Base-by-base conservation (phyloP, 2,888 invertebrate genomes). In the Encarsia formosa region DNA sequence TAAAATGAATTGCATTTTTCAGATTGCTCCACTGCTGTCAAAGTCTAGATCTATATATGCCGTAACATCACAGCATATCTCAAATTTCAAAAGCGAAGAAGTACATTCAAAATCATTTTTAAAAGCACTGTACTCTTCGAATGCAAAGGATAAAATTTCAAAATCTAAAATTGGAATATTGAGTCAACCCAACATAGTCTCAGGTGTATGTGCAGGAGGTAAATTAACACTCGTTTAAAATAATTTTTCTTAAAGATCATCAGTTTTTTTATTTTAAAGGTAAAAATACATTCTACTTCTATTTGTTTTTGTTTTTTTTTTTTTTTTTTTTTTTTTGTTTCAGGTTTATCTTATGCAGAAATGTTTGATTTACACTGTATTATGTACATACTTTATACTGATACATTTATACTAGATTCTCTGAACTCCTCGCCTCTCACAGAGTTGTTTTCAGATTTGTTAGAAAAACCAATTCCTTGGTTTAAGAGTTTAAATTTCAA, bases 131-230 rank as follows among this genome's bases (percentile, higher is more conserved):
- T 53, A 49, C 26, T 68, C 67, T 11, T 59, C 56, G 55, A 62
- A 56, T 46, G 65, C 55, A 13, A 59, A 49, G 26, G 19, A 55
- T n/a, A 55, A 52, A 23, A 60, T 60, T 47, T 52, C 49, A 4
- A 56, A n/a, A n/a, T n/a, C n/a, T n/a, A n/a, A 59, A 40, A 61
- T 59, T 24, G 49, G 64, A 23, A 9, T 41, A 16, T 59, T 73
- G 32, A 65, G 65, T 46, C 68, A 67, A 47, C 71, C 73, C 24
- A 73, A 73, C 53, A 68, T 73, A 40, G 52, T 73, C 11, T 63
- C 63, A 8, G 73, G 73, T 32, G 63, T 71, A 3, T 59, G 65
- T n/a, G 67, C 73, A 26, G 73, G 70, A 66, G 69, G 73, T 73
- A 60, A 42, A 59, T 58, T 54, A 32, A 31, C 20, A 31, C n/a